Conservation (phyloP, 2,113 vertebrate genomes). For the Myiopsitta monachus region DNA sequence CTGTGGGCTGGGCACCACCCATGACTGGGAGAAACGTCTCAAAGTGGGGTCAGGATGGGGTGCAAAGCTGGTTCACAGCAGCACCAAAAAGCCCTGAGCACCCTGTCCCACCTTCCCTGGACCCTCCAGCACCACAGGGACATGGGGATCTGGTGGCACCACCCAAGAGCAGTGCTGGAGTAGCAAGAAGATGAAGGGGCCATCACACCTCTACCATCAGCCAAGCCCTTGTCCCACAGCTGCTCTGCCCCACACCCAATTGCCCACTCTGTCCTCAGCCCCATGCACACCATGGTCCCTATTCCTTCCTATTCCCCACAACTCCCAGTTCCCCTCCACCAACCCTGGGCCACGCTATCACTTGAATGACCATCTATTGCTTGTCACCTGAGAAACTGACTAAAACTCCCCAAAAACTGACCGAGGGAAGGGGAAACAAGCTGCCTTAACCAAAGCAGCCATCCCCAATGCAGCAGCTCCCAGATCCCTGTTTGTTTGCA, state of each 20-base stretch:
- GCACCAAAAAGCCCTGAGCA: not conserved
- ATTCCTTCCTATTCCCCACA: not conserved
- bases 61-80: not conserved
- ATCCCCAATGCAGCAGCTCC: not conserved
- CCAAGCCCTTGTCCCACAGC: rapidly evolving
- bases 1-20: not conserved
- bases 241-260: not conserved
- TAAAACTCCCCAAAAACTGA: not conserved
- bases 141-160: rapidly evolving
- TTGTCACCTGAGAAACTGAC: not conserved
- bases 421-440: not conserved
- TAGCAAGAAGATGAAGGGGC: not conserved
- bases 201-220: not conserved
- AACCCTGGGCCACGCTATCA: rapidly evolving
- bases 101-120: rapidly evolving
- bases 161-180: not conserved
- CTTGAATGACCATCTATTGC: not conserved
- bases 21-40: not conserved
- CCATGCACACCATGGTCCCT: rapidly evolving
- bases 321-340: not conserved
- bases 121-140: not conserved
- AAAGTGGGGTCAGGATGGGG: not conserved
- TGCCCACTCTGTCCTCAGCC: not conserved
- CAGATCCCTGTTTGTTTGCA: not conserved
- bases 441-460: not conserved